Evolutionary conservation across 2,888 invertebrate species (phyloP), one percentile per base, ranked within the genome.

Genomic region (Pristionchus japonicus): DNA sequence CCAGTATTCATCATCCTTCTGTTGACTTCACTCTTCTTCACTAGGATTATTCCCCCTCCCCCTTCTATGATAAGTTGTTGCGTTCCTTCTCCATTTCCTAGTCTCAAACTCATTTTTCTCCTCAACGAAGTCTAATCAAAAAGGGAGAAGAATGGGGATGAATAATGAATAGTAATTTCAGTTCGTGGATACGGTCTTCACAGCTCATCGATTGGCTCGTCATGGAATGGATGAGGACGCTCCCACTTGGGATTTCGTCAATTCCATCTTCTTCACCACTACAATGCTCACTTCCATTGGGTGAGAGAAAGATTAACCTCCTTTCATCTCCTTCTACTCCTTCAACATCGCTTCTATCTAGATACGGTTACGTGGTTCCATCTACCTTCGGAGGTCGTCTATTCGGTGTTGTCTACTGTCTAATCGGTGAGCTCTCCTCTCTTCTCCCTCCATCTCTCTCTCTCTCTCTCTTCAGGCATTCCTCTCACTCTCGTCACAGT

Each of bases 331-430:
- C n/a, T n/a, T n/a, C n/a, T n/a, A n/a, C n/a, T n/a, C n/a, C n/a
- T n/a, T n/a, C n/a, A n/a, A n/a, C n/a, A n/a, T n/a, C n/a, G n/a
- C n/a, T n/a, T n/a, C n/a, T n/a, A n/a, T n/a, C n/a, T 7, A 49
- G 93, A 6, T 93, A 93, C 74, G 93, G 93, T 3, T 93, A 92
- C 70, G 93, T 94, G 27, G 94, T 92, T 37, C 94, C 94, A 27
- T 91, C 90, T 43, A 94, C 94, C 0, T 92, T 93, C 87, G 91
- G 92, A 3, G 97, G 98, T 40, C 97, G 97, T 95, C 95, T 97
- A 86, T 97, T 97, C 95, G 97, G 97, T 95, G 97, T 98, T 95
- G 95, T 97, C 88, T 97, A 97, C 95, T 97, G 97, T 0, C 95
- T 97, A 89, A 95, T 97, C 86, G 95, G 93, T 92, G 40, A 70